phyloP scores from a whole-genome alignment of 2,888 invertebrate genomes.

The Campoletis raptor region DNA sequence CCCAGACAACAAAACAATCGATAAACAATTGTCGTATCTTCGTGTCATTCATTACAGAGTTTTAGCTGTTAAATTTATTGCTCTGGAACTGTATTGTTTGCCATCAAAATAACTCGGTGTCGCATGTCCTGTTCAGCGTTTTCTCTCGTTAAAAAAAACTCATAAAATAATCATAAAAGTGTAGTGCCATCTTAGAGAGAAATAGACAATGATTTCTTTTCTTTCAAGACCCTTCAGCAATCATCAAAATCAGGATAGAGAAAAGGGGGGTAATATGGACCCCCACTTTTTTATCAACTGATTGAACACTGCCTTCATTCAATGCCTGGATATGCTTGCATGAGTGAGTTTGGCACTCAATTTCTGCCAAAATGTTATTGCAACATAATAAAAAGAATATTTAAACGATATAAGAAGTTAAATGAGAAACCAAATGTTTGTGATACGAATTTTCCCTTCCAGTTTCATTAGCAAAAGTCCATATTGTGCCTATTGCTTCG shows the following conservation, averaged over 20 bases:
- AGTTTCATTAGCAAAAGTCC: background rate
- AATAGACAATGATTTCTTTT: background rate
- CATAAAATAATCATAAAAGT: background rate
- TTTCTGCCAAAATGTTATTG: no score
- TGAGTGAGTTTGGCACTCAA: no score
- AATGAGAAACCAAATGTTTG: background rate
- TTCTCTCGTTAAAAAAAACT: conserved; percentile 1
- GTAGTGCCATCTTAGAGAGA: conserved; percentile 2
- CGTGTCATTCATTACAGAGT: background rate
- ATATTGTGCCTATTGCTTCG: background rate
- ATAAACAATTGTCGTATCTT: conserved; percentile 20
- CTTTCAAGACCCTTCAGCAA: background rate
- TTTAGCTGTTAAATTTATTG: background rate
- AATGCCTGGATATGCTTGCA: no score
- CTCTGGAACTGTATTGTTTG: background rate
- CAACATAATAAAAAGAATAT: no score
- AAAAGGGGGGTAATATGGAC: background rate
- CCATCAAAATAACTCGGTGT: background rate
- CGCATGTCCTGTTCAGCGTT: background rate
- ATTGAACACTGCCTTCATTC: background rate
- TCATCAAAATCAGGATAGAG: background rate
- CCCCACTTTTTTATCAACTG: background rate
- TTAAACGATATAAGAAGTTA: no score
- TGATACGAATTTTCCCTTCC: background rate
- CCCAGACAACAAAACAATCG: background rate